These are phyloP conservation scores for Halictus rubicundus DNA, from an alignment of 1,140 invertebrate genomes.

Conservation along the genomic window DNA sequence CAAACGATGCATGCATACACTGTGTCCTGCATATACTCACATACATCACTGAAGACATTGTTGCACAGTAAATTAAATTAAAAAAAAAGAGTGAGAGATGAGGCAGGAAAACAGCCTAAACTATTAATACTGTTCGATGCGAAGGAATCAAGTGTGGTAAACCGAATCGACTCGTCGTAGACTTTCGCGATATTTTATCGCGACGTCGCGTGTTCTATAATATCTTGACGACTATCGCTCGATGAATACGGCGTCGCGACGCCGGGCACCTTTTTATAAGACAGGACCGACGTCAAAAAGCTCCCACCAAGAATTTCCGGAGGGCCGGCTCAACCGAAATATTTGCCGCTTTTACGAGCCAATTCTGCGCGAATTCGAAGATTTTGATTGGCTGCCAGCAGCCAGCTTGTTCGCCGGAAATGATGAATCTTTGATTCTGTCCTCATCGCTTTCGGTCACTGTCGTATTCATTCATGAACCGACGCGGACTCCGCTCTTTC, in stretches of 20 bases:
- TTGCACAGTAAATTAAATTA: slow-evolving; percentile 27
- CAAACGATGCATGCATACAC: not conserved
- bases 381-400: slow-evolving; percentile 70
- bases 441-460: not conserved
- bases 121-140: slow-evolving; percentile 23
- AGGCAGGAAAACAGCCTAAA: slow-evolving; percentile 39
- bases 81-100: not conserved
- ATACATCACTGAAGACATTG: slow-evolving; percentile 72
- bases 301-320: slow-evolving; percentile 61
- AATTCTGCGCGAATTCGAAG: slow-evolving; percentile 65
- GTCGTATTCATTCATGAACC: slow-evolving; percentile 12
- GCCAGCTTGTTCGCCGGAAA: slow-evolving; percentile 62
- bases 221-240: slow-evolving; percentile 54
- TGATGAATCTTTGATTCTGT: slow-evolving; percentile 58
- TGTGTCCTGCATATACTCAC: slow-evolving; percentile 55
- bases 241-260: slow-evolving; percentile 70
- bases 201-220: slow-evolving; percentile 12
- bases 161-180: not conserved
- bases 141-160: not conserved
- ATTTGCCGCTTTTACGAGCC: slow-evolving; percentile 70
- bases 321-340: slow-evolving; percentile 62
- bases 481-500: not conserved
- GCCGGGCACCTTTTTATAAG: slow-evolving; percentile 76
- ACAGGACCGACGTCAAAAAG: slow-evolving; percentile 66
- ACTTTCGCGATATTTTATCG: not conserved